These are phyloP conservation scores for Silurus aristotelis DNA, from an alignment of 2,797 vertebrate species.

Conservation along the genomic window DNA sequence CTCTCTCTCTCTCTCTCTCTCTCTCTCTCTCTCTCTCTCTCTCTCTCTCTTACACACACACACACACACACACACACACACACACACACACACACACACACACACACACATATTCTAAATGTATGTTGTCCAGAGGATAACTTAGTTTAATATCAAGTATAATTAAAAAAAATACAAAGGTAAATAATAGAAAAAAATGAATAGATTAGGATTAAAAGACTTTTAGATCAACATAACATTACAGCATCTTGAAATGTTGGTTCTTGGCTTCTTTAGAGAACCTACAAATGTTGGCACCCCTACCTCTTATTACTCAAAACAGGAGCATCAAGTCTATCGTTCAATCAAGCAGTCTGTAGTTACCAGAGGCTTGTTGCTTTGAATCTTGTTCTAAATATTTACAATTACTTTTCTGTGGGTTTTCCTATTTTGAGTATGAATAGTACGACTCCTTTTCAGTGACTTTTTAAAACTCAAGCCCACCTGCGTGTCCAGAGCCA, in stretches of 20 bases:
- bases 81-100: not conserved
- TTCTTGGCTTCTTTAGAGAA: not conserved
- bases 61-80: not conserved
- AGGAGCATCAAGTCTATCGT: not conserved
- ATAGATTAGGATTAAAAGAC: no score
- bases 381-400: not conserved
- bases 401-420: not conserved
- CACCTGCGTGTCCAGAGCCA: not conserved
- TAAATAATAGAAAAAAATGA: no score
- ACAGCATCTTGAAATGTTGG: not conserved
- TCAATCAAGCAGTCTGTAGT: not conserved
- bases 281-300: not conserved
- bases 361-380: not conserved
- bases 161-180: no score
- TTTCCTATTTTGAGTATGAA: not conserved
- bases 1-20: no score
- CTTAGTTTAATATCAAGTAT: no score
- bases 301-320: not conserved
- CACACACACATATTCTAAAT: not conserved
- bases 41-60: not conserved
- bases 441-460: not conserved
- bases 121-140: no score
- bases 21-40: not conserved
- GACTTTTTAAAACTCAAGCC: not conserved
- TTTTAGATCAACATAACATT: no score